phyloP scores from a whole-genome alignment of 2,797 vertebrate genomes.

The Sciurus carolinensis region DNA sequence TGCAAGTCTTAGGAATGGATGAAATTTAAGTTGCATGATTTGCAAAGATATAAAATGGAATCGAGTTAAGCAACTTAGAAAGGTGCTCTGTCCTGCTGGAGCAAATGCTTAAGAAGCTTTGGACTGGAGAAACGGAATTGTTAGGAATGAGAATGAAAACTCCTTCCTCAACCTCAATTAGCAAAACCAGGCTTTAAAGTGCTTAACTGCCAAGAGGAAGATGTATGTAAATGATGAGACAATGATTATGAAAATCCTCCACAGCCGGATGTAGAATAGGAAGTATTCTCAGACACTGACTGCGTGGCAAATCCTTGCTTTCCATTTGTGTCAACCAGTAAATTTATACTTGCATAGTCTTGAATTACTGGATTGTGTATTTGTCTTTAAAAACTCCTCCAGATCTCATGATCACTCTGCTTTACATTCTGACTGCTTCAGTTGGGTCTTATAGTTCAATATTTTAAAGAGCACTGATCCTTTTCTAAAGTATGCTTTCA shows the following conservation, averaged over 20 bases:
- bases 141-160: constrained; percentile 10
- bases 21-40: neutral
- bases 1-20: neutral
- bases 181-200: neutral
- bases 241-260: neutral
- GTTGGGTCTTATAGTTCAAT: neutral
- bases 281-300: neutral
- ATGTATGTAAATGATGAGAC: neutral
- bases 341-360: neutral
- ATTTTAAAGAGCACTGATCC: constrained; percentile 36
- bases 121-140: neutral
- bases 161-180: neutral
- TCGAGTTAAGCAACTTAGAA: neutral
- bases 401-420: neutral
- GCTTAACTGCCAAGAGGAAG: neutral
- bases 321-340: neutral
- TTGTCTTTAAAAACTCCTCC: constrained; percentile 51
- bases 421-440: neutral
- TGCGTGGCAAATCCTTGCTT: neutral
- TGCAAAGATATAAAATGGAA: constrained; percentile 16
- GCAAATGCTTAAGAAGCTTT: neutral
- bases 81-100: neutral
- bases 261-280: neutral
- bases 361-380: neutral
- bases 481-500: constrained; percentile 38